Percentiles rank a stretch among this genome's conserved stretches.
phyloP scores from a whole-genome alignment of 2,888 invertebrate species.

The Aporophyla nigra region DNA sequence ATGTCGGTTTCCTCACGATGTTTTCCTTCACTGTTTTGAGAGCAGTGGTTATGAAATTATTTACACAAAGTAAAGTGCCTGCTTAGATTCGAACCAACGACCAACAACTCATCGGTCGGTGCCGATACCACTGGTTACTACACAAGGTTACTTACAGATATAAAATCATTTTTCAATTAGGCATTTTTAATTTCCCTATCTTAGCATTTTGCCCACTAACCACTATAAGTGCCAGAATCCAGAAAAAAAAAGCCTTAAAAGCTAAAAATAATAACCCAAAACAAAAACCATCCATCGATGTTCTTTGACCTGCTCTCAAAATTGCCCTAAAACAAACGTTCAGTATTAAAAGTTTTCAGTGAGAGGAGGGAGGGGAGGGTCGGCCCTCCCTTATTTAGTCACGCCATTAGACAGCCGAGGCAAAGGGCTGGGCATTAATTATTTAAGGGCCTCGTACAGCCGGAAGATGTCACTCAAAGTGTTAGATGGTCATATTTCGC shows the following conservation, averaged over 20 bases:
- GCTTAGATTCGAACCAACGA: no score
- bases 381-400: constrained; percentile 87
- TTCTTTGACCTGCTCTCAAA: constrained; percentile 72
- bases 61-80: no score
- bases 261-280: constrained; percentile 31
- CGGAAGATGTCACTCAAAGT: constrained; percentile 76
- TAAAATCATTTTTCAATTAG: no score
- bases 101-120: no score
- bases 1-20: no score
- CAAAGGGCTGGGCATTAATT: constrained; percentile 88
- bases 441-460: constrained; percentile 72
- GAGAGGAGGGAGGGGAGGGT: constrained; percentile 68
- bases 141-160: no score
- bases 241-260: neutral
- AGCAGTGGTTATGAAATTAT: no score
- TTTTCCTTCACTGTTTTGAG: no score
- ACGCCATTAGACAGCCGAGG: constrained; percentile 87
- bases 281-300: constrained; percentile 41
- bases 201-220: neutral
- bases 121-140: no score
- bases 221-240: no score
- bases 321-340: constrained; percentile 81
- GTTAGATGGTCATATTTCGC: constrained; percentile 63
- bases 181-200: neutral
- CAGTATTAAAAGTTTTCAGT: constrained; percentile 83